Evolutionary conservation across 1,140 invertebrate species (phyloP).

Genomic region (Ganaspis sp.): DNA sequence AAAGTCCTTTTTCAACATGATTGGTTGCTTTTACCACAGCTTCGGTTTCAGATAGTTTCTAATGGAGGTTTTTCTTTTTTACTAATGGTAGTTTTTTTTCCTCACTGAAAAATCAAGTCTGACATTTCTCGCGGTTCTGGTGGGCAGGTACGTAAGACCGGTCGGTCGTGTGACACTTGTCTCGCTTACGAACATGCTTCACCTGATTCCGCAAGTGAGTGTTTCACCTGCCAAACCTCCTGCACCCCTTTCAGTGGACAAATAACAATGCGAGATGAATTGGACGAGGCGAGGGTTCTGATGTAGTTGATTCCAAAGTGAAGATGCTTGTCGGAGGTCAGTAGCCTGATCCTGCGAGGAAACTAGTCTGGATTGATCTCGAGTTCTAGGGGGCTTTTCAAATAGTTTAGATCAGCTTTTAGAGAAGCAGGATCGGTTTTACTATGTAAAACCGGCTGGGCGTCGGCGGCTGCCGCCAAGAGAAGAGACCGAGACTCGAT

Average conservation of each 20-base stretch:
- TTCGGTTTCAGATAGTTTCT: no score
- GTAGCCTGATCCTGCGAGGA: not conserved
- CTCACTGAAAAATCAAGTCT: slow-evolving; percentile 51
- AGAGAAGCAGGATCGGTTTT: slow-evolving; percentile 31
- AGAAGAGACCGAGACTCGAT: slow-evolving; percentile 64
- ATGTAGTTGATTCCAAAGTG: not conserved
- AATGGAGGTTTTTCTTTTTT: no score
- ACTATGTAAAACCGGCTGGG: slow-evolving; percentile 72
- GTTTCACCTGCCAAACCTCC: not conserved
- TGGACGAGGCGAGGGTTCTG: not conserved
- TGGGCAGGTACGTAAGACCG: slow-evolving; percentile 51
- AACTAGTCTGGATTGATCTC: not conserved
- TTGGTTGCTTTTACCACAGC: no score
- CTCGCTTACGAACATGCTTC: slow-evolving; percentile 36
- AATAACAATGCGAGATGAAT: not conserved
- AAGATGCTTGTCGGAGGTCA: not conserved
- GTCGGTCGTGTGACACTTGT: slow-evolving; percentile 59
- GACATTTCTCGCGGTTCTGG: slow-evolving; percentile 52
- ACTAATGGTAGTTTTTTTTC: no score
- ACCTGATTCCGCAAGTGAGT: slow-evolving; percentile 2
- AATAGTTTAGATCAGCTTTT: slow-evolving; percentile 21
- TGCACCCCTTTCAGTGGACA: not conserved
- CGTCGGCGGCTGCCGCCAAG: slow-evolving; percentile 68
- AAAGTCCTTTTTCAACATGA: no score
- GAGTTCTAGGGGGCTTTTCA: not conserved